These are phyloP conservation scores for Caenorhabditis drosophilae DNA, from an alignment of 2,888 invertebrate species.

Conservation along the genomic window DNA sequence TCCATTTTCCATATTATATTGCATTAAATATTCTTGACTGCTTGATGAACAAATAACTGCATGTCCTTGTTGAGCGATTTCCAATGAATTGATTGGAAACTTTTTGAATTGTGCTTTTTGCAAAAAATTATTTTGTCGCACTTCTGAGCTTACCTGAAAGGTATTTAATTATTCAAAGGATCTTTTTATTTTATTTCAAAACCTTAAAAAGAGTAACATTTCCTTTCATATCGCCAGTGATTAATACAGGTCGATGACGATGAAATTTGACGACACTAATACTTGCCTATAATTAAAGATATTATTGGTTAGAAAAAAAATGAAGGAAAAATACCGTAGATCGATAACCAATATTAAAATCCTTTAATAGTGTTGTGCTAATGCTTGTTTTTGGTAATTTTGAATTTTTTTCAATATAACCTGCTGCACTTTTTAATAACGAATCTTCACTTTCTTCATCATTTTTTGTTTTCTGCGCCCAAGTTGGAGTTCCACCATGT, in stretches of 20 bases:
- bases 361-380: constrained; percentile 17
- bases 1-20: constrained; percentile 42
- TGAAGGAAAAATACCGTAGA: constrained; percentile 10
- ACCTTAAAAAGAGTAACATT: constrained; percentile 37
- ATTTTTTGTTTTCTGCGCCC: constrained; percentile 28
- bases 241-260: constrained; percentile 36
- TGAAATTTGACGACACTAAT: constrained; percentile 43
- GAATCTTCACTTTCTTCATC: constrained; percentile 32
- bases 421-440: constrained; percentile 22
- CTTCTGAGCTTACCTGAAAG: constrained; percentile 33
- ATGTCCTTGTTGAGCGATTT: constrained; percentile 31
- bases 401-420: constrained; percentile 24
- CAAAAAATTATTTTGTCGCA: constrained; percentile 41
- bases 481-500: constrained; percentile 41
- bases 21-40: constrained; percentile 40
- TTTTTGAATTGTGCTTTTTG: constrained; percentile 33
- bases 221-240: constrained; percentile 36
- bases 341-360: constrained; percentile 35
- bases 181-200: too few relatives aligned
- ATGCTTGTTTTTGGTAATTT: constrained; percentile 36
- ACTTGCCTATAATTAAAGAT: constrained; percentile 16
- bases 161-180: too few relatives aligned
- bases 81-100: constrained; percentile 45
- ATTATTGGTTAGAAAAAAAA: too few relatives aligned
- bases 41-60: constrained; percentile 39